These are phyloP conservation scores for Mantis religiosa DNA, from an alignment of 2,888 invertebrate species.

Conservation along the genomic window DNA sequence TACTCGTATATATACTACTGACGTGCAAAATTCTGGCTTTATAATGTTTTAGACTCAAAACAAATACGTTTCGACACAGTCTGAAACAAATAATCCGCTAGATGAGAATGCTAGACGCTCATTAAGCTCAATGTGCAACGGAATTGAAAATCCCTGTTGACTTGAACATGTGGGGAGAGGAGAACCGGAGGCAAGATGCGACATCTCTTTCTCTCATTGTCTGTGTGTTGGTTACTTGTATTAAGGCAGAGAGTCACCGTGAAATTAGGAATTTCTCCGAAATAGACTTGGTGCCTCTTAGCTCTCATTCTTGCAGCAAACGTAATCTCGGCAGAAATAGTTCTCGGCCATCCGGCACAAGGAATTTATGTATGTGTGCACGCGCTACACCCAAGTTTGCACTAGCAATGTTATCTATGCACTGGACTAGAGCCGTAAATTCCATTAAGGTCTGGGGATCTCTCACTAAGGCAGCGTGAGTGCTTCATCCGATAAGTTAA, in stretches of 20 bases:
- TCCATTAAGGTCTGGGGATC: background rate
- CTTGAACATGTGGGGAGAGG: background rate
- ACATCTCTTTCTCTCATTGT: background rate
- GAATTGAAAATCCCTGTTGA: background rate
- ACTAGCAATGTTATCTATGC: background rate
- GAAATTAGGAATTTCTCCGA: conserved; percentile 5
- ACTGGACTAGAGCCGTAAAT: background rate
- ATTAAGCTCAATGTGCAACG: background rate
- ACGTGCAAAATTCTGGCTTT: too few species aligned
- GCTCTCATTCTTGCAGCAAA: background rate
- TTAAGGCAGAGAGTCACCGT: conserved; percentile 1
- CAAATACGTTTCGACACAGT: background rate
- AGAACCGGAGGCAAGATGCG: background rate
- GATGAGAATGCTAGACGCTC: background rate
- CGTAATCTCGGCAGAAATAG: background rate
- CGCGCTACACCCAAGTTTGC: background rate
- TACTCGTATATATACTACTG: too few species aligned
- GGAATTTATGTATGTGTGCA: background rate
- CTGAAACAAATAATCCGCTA: background rate
- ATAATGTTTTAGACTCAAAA: too few species aligned
- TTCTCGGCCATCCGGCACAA: background rate
- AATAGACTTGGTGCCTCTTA: background rate
- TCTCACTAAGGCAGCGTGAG: too few species aligned
- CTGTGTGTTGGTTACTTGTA: background rate
- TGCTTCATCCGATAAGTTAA: too few species aligned